Evolutionary conservation across 2,888 invertebrate genomes (phyloP).

Genomic region (Sminthurinus aureus): DNA sequence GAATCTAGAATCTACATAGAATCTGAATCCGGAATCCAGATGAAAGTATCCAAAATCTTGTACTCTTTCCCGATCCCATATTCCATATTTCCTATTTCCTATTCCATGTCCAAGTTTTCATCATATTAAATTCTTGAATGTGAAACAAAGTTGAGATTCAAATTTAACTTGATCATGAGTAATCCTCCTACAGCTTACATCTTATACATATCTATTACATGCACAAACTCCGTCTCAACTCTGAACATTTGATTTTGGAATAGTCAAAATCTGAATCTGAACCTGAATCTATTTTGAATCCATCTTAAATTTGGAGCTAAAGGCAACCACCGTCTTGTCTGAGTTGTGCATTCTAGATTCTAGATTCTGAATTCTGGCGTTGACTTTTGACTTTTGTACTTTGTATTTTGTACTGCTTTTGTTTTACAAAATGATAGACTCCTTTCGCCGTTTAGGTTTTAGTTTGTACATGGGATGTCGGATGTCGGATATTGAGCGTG

Average conservation of each 20-base stretch:
- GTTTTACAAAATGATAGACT: too few species aligned
- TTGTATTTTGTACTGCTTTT: background rate
- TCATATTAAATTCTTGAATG: constrained; percentile 13
- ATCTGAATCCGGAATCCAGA: too few species aligned
- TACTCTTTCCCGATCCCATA: too few species aligned
- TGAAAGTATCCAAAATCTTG: too few species aligned
- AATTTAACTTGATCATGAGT: constrained; percentile 2
- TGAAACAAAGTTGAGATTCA: constrained; percentile 4
- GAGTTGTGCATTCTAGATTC: too few species aligned
- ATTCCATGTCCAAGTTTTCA: background rate
- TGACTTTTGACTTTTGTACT: background rate
- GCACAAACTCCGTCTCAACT: background rate
- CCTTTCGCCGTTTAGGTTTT: too few species aligned
- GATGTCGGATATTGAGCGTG: too few species aligned
- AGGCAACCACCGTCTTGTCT: background rate
- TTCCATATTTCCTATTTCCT: background rate
- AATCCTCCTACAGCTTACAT: background rate
- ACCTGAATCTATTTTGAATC: background rate
- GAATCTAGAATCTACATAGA: too few species aligned
- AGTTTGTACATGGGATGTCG: too few species aligned
- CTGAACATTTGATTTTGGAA: too few species aligned
- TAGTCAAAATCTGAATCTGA: background rate
- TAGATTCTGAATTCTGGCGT: too few species aligned
- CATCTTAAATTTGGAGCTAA: background rate
- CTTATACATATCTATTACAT: background rate